Evolutionary conservation across 2,113 vertebrate species (phyloP), one percentile per base, ranked within the genome.

Genomic region (Amphilophus citrinellus): DNA sequence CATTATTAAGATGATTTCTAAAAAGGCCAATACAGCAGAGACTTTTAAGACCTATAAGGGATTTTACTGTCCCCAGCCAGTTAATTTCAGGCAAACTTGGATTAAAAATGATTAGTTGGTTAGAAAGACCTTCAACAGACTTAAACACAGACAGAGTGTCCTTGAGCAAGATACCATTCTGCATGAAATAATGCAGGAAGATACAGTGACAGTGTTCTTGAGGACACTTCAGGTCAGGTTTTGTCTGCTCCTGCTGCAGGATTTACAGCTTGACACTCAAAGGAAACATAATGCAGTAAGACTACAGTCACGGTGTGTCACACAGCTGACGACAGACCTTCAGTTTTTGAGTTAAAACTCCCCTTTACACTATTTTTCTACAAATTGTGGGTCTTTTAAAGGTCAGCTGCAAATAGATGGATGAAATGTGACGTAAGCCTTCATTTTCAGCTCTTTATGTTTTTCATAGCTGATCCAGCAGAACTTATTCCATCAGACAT

Each of bases 211-310:
- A 2, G 53, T 39, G 53, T 24, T 58, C 32, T 68, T 37, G 60
- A 35, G 44, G 15, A 17, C 9, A 22, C 47, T 3, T 56, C 2
- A 15, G n/a, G 81, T 77, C 71, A 35, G 59, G 2, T 15, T 77
- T 53, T 32, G 62, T 61, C 57, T 32, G 37, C 32, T 7, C 17
- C 30, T 8, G 63, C 76, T 35, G 77, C 44, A 56, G 30, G 76
- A 90, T 92, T 84, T 87, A 84, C 82, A 30, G 77, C 76, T 57
- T 3, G 6, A 58, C 76, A 61, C 37, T 24, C 13, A 5, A 13
- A 15, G 2, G 62, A 80, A 53, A 39, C 50, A 10, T 50, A 56
- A 65, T 10, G 5, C 37, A 1, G 22, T 8, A 14, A n/a, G 27
- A 42, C 3, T 35, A 1, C 73, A 0, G 42, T 1, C 11, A 10